phyloP scores from a whole-genome alignment of 2,113 vertebrate species.

The Rhinichthys klamathensis region DNA sequence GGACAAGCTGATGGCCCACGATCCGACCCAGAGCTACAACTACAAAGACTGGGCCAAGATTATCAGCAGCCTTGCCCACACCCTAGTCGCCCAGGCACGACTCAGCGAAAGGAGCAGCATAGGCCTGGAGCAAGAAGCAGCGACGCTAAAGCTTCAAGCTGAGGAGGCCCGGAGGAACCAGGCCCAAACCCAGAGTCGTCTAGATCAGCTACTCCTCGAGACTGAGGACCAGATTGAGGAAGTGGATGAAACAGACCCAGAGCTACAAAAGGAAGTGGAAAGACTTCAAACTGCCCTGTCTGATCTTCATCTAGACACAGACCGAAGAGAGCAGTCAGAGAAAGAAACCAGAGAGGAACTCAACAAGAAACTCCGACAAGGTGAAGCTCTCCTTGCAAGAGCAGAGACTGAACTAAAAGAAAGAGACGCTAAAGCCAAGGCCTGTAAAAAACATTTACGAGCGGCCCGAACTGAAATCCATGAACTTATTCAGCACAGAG shows the following conservation, averaged over 20 bases:
- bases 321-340: neutral
- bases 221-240: too few relatives aligned
- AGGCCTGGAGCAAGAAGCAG: neutral
- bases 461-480: too few relatives aligned
- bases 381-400: too few relatives aligned
- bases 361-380: too few relatives aligned
- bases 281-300: neutral
- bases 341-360: too few relatives aligned
- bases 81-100: neutral
- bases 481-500: too few relatives aligned
- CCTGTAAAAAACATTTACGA: too few relatives aligned
- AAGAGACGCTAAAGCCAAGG: too few relatives aligned
- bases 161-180: neutral
- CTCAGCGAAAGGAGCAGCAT: neutral
- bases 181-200: neutral
- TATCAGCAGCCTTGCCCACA: neutral
- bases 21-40: neutral
- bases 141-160: neutral
- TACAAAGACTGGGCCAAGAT: neutral
- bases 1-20: neutral
- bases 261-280: neutral
- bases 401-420: too few relatives aligned
- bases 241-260: neutral
- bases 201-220: neutral
- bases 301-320: neutral